Evolutionary conservation across 1,140 invertebrate genomes (phyloP), one percentile per base, ranked within the genome.

Genomic region (Acromyrmex heyeri): DNA sequence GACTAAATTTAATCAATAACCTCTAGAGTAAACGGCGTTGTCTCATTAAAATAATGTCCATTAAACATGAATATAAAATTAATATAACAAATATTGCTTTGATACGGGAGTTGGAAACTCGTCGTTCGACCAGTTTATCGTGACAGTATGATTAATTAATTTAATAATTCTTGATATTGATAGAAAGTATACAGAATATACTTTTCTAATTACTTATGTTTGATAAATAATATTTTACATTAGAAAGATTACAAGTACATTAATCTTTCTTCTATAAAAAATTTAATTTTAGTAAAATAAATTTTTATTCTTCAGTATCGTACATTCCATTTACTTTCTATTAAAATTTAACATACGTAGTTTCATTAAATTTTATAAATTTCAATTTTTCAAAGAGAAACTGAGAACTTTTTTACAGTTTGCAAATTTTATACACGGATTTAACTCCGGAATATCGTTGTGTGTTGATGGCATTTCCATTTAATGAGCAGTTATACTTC

Each of bases 401-500:
- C 2, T 30, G 21, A 70, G 27, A 21, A 78, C 12, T 57, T 81
- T 57, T 81, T 18, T 12, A 81, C 30, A 81, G 21, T n/a, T 70
- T 6, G n/a, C 55, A 30, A 61, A 83, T 55, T 72, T 82, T 73
- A 30, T 50, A 21, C 16, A 6, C 50, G 21, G 24, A n/a, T 14
- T n/a, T 55, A 27, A 12, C 8, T 69, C 21, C 65, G 24, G 34
- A 18, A 57, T 57, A 38, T 38, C 34, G 70, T 72, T 73, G 34
- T 59, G 8, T 10, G 67, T 50, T n/a, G 14, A 7, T 67, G 18
- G 69, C 14, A 61, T 50, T 73, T 73, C 24, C n/a, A 73, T 61
- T 73, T 89, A 89, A 88, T 88, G 75, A 76, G 48, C 24, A 73
- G 83, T 81, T 73, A 86, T 86, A 75, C 79, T 34, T 83, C 61